Evolutionary conservation across 1,140 invertebrate genomes (phyloP), one percentile per base, ranked within the genome.

Genomic region (Lysiphlebus fabarum): DNA sequence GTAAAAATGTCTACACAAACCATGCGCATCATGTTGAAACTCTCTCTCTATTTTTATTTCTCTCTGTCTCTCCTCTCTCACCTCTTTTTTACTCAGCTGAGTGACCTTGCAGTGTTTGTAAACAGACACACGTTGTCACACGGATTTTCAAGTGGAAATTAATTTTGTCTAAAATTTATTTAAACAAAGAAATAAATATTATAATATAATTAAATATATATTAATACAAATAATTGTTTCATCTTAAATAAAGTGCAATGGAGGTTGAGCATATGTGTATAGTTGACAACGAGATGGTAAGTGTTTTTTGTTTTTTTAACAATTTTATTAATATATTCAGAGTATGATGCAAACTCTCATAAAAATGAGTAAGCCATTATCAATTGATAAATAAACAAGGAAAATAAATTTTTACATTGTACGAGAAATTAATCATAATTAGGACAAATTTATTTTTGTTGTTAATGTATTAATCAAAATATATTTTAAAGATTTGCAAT

Each of bases 91-190:
- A 9, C 49, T n/a, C 57, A 59, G 49, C 49, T 53, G 41, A 68
- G 67, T 78, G 76, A 76, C 74, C 76, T 78, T 78, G 76, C 70
- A 70, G 73, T 78, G 76, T 78, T 78, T 78, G 76, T 76, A 78
- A 78, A 78, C 76, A 77, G 72, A 76, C 71, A 76, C 74, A 76
- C 74, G 75, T 75, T 78, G 74, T 64, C 61, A 59, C 66, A 61
- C 47, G 40, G 41, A 59, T n/a, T 58, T 56, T 17, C 17, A 38
- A 56, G 44, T n/a, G n/a, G n/a, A n/a, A n/a, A n/a, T 51, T 50
- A 45, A 49, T 62, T 40, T n/a, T 48, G 11, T 47, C 44, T n/a
- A 33, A 55, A 53, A 9, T 53, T 47, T 49, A 37, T 37, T 56
- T 10, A 50, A 26, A 37, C 40, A 10, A 44, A 10, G 9, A 44